Evolutionary conservation across 2,113 vertebrate genomes (phyloP), one percentile per base, ranked within the genome.

Genomic region (Glaucomys volans): DNA sequence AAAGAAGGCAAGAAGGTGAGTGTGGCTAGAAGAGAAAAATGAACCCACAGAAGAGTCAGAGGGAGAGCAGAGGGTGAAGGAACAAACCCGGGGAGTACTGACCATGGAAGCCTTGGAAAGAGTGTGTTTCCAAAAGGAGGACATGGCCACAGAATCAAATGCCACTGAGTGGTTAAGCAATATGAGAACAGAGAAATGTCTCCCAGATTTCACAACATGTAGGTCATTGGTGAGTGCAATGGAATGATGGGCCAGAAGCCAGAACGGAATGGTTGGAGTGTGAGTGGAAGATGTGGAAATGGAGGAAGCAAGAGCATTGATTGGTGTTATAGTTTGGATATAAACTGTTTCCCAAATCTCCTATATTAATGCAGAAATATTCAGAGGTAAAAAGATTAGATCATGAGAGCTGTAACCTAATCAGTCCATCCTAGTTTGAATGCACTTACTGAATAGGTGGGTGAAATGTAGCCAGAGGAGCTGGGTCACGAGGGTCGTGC

Each of bases 201-300:
- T 57, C 37, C 66, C 89, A 30, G 54, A 87, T 95, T 91, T 97
- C 92, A 91, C 94, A 96, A 89, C 32, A 75, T 52, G 57, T 40
- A 44, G 67, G 80, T 91, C 79, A 69, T 11, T 89, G 74, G 87
- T 69, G 71, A 91, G 64, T 4, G 59, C 37, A 32, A 40, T 59
- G 83, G 67, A 86, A 47, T 86, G 57, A 93, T 14, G 69, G 30
- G 8, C 67, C 74, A 87, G 90, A 89, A 93, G 86, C 82, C 85
- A 89, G 52, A 62, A 81, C 24, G 42, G n/a, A 84, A 90, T 62
- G 44, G 42, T 64, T 62, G 77, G 67, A 80, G 80, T 84, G 47
- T 64, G 44, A 91, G 42, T 62, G 28, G 52, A 87, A 87, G 62
- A 30, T 30, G 13, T 92, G 66, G 52, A 94, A 92, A 52, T 32